These are phyloP conservation scores for Listronotus bonariensis DNA, from an alignment of 1,140 invertebrate genomes.

Conservation along the genomic window DNA sequence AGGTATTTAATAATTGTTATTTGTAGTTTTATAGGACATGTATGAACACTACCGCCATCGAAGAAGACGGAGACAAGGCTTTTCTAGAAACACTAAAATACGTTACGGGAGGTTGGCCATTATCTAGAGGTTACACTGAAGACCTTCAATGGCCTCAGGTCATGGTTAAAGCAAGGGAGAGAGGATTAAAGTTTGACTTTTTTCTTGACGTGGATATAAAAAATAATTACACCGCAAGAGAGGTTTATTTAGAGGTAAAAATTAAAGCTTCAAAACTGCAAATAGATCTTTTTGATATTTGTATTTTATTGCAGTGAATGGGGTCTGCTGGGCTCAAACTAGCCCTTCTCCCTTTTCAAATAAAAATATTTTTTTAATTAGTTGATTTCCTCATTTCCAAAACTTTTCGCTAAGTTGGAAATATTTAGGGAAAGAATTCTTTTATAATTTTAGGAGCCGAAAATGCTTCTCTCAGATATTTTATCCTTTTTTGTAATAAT, in stretches of 20 bases:
- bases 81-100: slow-evolving; percentile 68
- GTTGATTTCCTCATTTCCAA: too few relatives aligned
- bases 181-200: slow-evolving; percentile 83
- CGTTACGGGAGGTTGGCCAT: slow-evolving; percentile 84
- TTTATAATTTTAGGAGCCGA: too few relatives aligned
- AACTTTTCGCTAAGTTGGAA: too few relatives aligned
- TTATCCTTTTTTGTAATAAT: too few relatives aligned
- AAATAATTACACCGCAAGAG: slow-evolving; percentile 56
- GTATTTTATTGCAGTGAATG: too few relatives aligned
- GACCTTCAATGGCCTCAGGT: slow-evolving; percentile 73
- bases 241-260: slow-evolving; percentile 14
- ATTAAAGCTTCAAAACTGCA: too few relatives aligned
- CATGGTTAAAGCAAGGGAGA: slow-evolving; percentile 73
- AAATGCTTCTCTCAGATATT: too few relatives aligned
- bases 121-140: slow-evolving; percentile 75
- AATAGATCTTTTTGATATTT: too few relatives aligned
- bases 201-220: slow-evolving; percentile 84
- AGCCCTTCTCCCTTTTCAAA: too few relatives aligned
- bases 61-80: slow-evolving; percentile 69
- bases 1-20: neutral
- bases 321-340: too few relatives aligned
- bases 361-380: too few relatives aligned
- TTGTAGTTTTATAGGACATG: slow-evolving; percentile 73
- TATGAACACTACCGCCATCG: slow-evolving; percentile 79
- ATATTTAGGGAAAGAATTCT: too few relatives aligned